phyloP scores from a whole-genome alignment of 2,797 vertebrate genomes.

The Decapterus maruadsi region DNA sequence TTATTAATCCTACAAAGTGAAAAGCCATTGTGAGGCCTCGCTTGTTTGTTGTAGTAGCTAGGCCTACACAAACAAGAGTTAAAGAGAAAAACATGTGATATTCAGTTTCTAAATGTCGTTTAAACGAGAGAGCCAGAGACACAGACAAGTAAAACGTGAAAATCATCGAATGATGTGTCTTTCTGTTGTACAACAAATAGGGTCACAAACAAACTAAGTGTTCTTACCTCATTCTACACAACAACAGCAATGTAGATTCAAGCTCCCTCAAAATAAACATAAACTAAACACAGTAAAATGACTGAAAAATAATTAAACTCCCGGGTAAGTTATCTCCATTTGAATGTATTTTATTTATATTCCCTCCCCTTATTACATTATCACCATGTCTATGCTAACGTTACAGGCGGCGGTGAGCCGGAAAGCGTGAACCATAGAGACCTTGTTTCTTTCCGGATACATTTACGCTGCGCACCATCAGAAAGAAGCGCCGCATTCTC shows the following conservation, averaged over 20 bases:
- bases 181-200: background rate
- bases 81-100: background rate
- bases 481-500: slow-evolving; percentile 76
- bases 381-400: slow-evolving; percentile 4
- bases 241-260: background rate
- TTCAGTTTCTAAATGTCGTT: background rate
- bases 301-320: background rate
- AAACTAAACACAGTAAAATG: background rate
- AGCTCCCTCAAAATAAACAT: background rate
- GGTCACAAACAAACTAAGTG: no score
- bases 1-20: background rate
- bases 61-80: no score
- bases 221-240: background rate
- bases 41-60: background rate
- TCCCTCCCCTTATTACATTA: rapidly evolving
- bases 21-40: background rate
- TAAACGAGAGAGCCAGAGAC: background rate
- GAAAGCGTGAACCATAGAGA: rapidly evolving
- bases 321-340: background rate
- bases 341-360: background rate
- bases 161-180: background rate
- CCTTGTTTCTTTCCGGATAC: slow-evolving; percentile 70
- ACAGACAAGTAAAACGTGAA: background rate
- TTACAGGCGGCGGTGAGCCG: slow-evolving; percentile 20
- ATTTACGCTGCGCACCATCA: slow-evolving; percentile 46